These are phyloP conservation scores for Orcinus orca DNA, from an alignment of 2,113 vertebrate genomes.

Conservation along the genomic window DNA sequence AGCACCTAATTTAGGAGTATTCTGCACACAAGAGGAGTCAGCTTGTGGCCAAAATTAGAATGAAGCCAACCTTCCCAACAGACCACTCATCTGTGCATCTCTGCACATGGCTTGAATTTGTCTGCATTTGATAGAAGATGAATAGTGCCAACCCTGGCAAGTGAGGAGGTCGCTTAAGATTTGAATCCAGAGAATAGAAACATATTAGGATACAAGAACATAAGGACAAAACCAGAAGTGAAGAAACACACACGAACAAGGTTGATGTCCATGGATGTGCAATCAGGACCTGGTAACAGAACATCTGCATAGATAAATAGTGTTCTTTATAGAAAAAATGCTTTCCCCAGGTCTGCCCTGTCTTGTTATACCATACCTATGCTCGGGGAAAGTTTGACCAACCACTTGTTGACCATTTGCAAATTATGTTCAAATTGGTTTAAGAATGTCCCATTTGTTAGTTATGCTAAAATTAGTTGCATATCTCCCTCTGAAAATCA, in stretches of 20 bases:
- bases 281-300: not conserved
- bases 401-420: not conserved
- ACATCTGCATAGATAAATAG: not conserved
- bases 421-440: not conserved
- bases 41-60: not conserved
- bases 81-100: not conserved
- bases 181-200: not conserved
- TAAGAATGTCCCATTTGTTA: not conserved
- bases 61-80: not conserved
- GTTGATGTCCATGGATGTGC: not conserved
- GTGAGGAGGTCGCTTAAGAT: not conserved
- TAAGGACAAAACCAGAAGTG: not conserved
- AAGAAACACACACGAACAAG: not conserved
- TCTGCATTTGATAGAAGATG: not conserved
- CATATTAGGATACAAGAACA: not conserved
- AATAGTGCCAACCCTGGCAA: not conserved
- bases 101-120: not conserved
- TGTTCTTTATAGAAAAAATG: not conserved
- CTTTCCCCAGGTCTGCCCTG: not conserved
- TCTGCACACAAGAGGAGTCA: not conserved
- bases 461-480: not conserved
- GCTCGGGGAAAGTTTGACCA: not conserved
- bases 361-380: not conserved
- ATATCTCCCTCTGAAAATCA: not conserved
- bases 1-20: not conserved